These are phyloP conservation scores for Pseudachorutes palmiensis DNA, from an alignment of 1,140 invertebrate genomes.

Conservation along the genomic window DNA sequence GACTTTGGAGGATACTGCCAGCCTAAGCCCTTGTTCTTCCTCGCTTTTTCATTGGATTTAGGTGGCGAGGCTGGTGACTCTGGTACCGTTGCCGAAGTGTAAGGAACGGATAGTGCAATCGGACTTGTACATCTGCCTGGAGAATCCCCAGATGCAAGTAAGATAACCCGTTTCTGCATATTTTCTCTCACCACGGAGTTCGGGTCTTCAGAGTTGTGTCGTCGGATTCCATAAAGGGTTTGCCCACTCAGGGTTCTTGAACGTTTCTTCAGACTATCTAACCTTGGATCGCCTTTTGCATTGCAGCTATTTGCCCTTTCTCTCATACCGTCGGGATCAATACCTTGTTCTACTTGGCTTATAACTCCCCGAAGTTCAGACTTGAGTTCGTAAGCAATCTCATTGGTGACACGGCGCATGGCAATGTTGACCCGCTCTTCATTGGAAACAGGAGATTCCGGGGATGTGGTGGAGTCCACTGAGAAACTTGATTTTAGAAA, in stretches of 20 bases:
- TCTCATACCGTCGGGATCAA: constrained; percentile 18
- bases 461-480: background rate
- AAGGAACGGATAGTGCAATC: background rate
- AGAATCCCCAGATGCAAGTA: too few species aligned
- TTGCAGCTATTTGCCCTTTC: constrained; percentile 31
- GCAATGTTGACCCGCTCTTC: constrained; percentile 14
- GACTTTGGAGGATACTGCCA: constrained; percentile 72
- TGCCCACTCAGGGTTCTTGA: constrained; percentile 32
- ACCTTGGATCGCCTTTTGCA: constrained; percentile 21
- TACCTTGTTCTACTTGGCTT: constrained; percentile 62
- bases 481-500: background rate
- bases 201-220: background rate
- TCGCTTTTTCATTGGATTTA: too few species aligned
- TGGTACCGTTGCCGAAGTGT: background rate
- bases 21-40: constrained; percentile 26
- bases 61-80: too few species aligned
- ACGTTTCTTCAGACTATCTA: constrained; percentile 22
- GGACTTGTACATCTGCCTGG: background rate
- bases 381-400: constrained; percentile 68
- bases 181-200: background rate
- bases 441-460: background rate
- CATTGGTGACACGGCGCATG: constrained; percentile 23
- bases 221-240: background rate
- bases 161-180: too few species aligned
- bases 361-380: constrained; percentile 70